A percentile compares a stretch with the other conserved stretches of the same genome.
These are phyloP conservation scores for Melanotaenia parkinsoni DNA, from an alignment of 2,797 vertebrate species.

Conservation along the genomic window DNA sequence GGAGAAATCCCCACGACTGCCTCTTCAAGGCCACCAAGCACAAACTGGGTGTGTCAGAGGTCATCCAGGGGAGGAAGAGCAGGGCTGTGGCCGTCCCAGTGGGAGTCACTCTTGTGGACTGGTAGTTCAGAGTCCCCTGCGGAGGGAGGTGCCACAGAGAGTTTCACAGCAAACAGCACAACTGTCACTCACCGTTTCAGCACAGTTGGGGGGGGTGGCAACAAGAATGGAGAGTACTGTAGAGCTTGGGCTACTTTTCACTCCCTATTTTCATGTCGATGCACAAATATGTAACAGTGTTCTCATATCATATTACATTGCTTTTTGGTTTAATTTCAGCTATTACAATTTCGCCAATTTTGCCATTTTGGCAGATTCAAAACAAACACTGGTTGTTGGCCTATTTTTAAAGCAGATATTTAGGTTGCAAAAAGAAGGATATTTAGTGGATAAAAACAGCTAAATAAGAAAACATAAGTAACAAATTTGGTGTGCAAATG, in stretches of 20 bases:
- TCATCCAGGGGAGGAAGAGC: slow-evolving; percentile 72
- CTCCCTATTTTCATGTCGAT: slow-evolving; percentile 27
- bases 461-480: neutral
- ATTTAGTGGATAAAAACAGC: neutral
- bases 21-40: slow-evolving; percentile 79
- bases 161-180: slow-evolving; percentile 74
- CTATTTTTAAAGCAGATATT: slow-evolving; percentile 1
- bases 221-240: slow-evolving; percentile 33
- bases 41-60: slow-evolving; percentile 80
- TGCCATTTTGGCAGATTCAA: neutral
- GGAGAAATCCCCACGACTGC: slow-evolving; percentile 79
- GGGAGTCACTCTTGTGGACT: slow-evolving; percentile 80
- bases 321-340: slow-evolving; percentile 4
- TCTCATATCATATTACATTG: slow-evolving; percentile 3
- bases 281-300: slow-evolving; percentile 12
- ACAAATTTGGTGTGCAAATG: neutral
- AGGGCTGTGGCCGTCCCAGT: slow-evolving; percentile 71
- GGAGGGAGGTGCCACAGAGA: slow-evolving; percentile 84
- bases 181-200: slow-evolving; percentile 81
- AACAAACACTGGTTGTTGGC: neutral
- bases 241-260: slow-evolving; percentile 34
- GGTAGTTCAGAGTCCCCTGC: slow-evolving; percentile 77
- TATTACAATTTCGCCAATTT: neutral
- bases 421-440: neutral
- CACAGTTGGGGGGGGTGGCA: slow-evolving; percentile 55